phyloP scores from a whole-genome alignment of 2,113 vertebrate species.

The Tragulus kanchil region DNA sequence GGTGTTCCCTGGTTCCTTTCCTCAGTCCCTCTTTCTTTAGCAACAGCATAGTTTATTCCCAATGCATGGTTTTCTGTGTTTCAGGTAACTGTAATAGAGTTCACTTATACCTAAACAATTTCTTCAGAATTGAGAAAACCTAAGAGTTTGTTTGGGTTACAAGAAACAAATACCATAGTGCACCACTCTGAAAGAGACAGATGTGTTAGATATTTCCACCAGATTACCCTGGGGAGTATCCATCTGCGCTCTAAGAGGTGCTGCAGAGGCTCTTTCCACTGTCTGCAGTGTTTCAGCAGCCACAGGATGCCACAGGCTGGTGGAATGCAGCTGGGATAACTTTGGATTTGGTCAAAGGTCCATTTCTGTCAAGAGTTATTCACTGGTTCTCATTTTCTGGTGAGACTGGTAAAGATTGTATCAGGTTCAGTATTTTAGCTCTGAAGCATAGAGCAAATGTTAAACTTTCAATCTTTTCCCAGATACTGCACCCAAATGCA shows the following conservation, averaged over 20 bases:
- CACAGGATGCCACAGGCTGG: background rate
- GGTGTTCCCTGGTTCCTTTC: background rate
- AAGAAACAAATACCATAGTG: background rate
- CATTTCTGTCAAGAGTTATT: background rate
- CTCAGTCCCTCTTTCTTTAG: background rate
- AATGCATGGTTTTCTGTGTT: background rate
- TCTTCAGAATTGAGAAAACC: background rate
- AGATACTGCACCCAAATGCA: background rate
- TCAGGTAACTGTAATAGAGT: background rate
- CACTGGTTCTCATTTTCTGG: background rate
- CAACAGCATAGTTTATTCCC: background rate
- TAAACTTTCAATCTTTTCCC: background rate
- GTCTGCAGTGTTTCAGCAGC: background rate
- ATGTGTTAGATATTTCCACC: background rate
- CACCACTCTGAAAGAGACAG: background rate
- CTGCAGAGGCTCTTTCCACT: background rate
- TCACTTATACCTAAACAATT: background rate
- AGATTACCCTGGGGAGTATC: background rate
- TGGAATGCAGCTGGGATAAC: background rate
- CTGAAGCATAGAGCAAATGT: background rate
- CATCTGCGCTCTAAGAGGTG: background rate
- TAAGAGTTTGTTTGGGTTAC: background rate
- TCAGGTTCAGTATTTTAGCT: background rate
- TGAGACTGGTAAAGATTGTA: background rate
- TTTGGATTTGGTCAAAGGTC: background rate